Evolutionary conservation across 2,113 vertebrate species (phyloP).

Genomic region (Phodopus roborovskii): DNA sequence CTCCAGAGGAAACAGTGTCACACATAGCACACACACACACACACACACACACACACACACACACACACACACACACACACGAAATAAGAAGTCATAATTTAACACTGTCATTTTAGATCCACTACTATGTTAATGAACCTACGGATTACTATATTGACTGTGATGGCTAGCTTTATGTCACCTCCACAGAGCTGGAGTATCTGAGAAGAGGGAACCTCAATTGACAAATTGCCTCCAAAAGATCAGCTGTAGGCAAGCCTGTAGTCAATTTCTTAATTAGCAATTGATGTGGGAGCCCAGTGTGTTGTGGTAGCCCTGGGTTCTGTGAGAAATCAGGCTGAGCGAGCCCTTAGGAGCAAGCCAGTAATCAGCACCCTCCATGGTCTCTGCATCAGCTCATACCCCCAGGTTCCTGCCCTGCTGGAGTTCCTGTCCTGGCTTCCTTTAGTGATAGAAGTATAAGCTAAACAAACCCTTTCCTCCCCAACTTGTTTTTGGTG

Average conservation of each 20-base stretch:
- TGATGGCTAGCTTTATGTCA: neutral
- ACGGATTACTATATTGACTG: neutral
- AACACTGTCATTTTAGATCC: neutral
- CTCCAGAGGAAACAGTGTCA: no score
- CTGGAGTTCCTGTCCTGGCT: neutral
- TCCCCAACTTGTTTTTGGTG: neutral
- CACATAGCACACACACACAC: no score
- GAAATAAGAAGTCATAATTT: neutral
- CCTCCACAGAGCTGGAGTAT: neutral
- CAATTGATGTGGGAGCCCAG: no score
- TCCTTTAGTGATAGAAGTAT: neutral
- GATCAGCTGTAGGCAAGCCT: neutral
- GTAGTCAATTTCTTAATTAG: neutral
- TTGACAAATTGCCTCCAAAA: neutral
- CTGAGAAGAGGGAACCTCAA: neutral
- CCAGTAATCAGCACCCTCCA: neutral
- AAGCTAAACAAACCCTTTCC: neutral
- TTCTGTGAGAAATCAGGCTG: neutral
- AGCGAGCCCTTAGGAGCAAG: neutral
- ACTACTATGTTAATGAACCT: neutral
- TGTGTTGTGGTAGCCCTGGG: neutral
- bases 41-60: neutral
- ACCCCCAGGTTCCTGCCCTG: neutral
- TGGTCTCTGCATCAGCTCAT: neutral
- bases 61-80: neutral